These are phyloP conservation scores for Halisarca cf. caerulea DNA, from an alignment of 37 sponge, comb jelly and placozoan species.

Conservation along the genomic window DNA sequence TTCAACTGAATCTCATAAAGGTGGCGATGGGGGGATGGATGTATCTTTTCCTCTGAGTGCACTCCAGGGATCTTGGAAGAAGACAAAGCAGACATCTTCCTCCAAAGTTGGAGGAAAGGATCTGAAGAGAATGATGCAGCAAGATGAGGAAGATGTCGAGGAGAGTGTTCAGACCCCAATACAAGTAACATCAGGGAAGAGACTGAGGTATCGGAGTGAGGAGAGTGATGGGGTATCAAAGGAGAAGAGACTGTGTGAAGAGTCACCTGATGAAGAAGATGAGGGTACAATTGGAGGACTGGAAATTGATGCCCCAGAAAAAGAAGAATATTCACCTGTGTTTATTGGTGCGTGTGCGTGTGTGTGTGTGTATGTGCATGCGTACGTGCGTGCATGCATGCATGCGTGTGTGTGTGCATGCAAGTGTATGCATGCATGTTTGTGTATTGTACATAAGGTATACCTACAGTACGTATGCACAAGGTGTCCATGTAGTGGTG, in stretches of 20 bases:
- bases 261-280: too few species aligned
- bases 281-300: too few species aligned
- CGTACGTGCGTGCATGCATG: background rate
- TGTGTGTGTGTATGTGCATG: background rate
- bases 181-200: background rate
- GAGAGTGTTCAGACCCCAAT: background rate
- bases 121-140: too few species aligned
- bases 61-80: background rate
- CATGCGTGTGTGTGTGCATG: background rate
- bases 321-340: background rate
- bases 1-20: background rate
- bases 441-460: background rate
- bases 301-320: too few species aligned
- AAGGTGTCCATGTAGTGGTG: background rate
- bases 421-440: background rate
- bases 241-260: background rate
- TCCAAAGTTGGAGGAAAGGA: conserved; percentile 6
- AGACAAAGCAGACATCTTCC: background rate
- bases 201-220: background rate
- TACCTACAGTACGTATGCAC: background rate
- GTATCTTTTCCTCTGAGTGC: conserved; percentile 13
- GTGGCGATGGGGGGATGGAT: conserved; percentile 1
- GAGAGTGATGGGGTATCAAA: background rate
- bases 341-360: background rate
- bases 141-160: background rate